A percentile compares a stretch with the other conserved stretches of the same genome.
Evolutionary conservation across 2,113 vertebrate species (phyloP).

Genomic region (Pluvialis apricaria): DNA sequence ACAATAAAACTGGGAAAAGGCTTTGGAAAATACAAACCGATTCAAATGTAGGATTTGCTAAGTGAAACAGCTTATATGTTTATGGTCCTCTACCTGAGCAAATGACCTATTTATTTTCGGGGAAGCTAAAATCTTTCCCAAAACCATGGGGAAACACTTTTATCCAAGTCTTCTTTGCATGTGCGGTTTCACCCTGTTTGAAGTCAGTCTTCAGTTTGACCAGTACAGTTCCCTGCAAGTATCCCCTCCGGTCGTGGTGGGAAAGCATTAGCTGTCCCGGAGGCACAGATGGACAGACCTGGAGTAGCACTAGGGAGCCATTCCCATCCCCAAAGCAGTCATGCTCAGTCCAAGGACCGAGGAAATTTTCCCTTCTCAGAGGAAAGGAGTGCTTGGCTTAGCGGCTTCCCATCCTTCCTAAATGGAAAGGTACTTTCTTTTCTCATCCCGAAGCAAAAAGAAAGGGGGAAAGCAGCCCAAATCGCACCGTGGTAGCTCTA

Average conservation of each 20-base stretch:
- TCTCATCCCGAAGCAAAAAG: background rate
- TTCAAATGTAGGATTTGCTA: background rate
- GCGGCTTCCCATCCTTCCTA: background rate
- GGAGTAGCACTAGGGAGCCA: background rate
- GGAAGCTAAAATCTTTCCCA: background rate
- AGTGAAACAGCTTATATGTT: background rate
- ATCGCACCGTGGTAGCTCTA: background rate
- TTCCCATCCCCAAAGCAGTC: background rate
- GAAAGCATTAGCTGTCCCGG: background rate
- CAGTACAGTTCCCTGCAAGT: background rate
- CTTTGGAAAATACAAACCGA: background rate
- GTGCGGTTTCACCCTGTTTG: background rate
- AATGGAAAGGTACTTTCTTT: background rate
- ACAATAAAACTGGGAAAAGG: background rate
- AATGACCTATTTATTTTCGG: background rate
- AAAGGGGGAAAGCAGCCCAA: background rate
- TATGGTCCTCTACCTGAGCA: background rate
- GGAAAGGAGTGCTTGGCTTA: background rate
- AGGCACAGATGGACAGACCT: background rate
- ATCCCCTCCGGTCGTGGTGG: background rate
- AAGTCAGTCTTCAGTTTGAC: background rate
- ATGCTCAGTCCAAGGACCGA: background rate
- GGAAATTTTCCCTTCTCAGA: background rate
- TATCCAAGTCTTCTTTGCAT: rapidly evolving
- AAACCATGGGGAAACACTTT: background rate